Conservation (phyloP, 2,888 invertebrate genomes). For the Miltochrista miniata region DNA sequence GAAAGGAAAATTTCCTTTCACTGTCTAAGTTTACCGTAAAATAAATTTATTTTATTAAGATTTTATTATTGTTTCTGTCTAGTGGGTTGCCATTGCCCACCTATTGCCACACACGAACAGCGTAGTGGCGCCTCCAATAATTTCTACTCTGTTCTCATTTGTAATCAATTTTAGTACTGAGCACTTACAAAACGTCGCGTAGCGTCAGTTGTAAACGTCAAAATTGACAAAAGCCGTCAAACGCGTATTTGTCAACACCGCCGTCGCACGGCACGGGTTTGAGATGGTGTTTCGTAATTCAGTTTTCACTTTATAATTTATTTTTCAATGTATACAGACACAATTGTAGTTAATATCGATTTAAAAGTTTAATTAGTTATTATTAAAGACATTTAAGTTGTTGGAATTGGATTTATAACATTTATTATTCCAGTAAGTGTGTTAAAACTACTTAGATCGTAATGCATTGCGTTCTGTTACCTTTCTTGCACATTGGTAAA, state of each 20-base stretch:
- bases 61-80: too few species aligned
- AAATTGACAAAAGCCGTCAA: too few species aligned
- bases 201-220: too few species aligned
- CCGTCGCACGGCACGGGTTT: background rate
- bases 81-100: too few species aligned
- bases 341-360: background rate
- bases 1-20: too few species aligned
- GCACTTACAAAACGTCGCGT: too few species aligned
- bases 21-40: too few species aligned
- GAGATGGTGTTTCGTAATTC: background rate
- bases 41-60: too few species aligned
- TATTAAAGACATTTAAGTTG: background rate
- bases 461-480: slow-evolving; percentile 5
- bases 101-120: too few species aligned
- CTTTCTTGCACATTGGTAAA: slow-evolving; percentile 3
- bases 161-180: too few species aligned
- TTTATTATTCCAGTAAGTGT: slow-evolving; percentile 3
- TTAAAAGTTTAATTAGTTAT: background rate
- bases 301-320: slow-evolving; percentile 1
- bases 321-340: background rate
- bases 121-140: too few species aligned
- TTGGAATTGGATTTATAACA: background rate
- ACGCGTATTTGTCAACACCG: slow-evolving; percentile 7
- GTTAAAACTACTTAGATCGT: slow-evolving; percentile 3
- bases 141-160: too few species aligned